Conservation (phyloP, 92 coral and sea anemone species). For the Epizoanthus fatuus region DNA sequence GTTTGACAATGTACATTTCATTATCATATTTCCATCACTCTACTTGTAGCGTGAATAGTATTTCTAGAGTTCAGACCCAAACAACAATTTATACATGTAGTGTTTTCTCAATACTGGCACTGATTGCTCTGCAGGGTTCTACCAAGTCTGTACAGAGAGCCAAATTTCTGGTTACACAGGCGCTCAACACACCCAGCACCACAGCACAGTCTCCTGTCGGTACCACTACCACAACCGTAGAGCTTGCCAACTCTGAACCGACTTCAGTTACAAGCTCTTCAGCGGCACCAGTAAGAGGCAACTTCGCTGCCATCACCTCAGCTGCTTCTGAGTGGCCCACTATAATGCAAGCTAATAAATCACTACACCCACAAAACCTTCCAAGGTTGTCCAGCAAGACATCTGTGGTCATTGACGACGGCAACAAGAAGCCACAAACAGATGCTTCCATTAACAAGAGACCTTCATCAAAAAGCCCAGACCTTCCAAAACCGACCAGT, state of each 20-base stretch:
- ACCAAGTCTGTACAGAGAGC: constrained; percentile 97
- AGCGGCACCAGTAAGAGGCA: constrained; percentile 82
- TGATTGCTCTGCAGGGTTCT: constrained; percentile 78
- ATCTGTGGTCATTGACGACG: constrained; percentile 57
- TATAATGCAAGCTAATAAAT: constrained; percentile 91
- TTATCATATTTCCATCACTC: too few species aligned
- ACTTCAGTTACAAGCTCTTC: constrained; percentile 66
- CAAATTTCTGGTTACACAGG: constrained; percentile 95
- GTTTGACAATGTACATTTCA: too few species aligned
- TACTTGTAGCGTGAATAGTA: too few species aligned
- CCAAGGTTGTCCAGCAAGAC: constrained; percentile 49
- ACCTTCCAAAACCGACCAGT: constrained; percentile 6
- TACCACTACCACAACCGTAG: constrained; percentile 73
- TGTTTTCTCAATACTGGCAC: background rate
- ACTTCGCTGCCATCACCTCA: constrained; percentile 88
- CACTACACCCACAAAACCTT: constrained; percentile 11
- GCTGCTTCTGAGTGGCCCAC: constrained; percentile 98
- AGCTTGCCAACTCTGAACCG: constrained; percentile 67
- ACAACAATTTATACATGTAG: too few species aligned
- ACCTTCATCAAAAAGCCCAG: background rate
- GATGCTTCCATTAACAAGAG: constrained; percentile 6
- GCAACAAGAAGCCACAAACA: constrained; percentile 59
- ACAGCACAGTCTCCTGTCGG: constrained; percentile 77
- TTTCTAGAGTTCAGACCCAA: too few species aligned
- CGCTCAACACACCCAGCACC: constrained; percentile 98